Evolutionary conservation across 1,140 invertebrate species (phyloP).

Genomic region (Colletes latitarsis): DNA sequence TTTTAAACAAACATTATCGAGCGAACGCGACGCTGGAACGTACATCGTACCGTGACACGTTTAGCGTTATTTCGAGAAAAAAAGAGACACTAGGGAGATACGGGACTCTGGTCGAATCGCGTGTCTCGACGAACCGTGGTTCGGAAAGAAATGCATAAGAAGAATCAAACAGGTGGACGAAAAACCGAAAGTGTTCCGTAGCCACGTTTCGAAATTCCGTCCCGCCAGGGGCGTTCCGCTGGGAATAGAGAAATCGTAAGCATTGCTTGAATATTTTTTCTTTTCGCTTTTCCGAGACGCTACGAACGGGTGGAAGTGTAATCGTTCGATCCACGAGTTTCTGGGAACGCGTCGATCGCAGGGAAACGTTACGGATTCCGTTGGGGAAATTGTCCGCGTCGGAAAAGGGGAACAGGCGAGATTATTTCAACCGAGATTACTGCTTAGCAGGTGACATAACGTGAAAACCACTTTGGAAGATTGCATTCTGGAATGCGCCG

Average conservation of each 20-base stretch:
- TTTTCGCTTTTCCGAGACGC: too few species aligned
- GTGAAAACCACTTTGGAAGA: conserved; percentile 31
- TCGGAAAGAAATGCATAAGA: conserved; percentile 36
- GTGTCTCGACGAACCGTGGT: background rate
- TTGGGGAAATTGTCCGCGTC: too few species aligned
- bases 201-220: too few species aligned
- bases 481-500: conserved; percentile 17
- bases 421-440: conserved; percentile 7
- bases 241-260: conserved; percentile 7
- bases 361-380: too few species aligned
- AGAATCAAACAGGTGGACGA: conserved; percentile 57
- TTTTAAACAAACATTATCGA: background rate
- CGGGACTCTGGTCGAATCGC: background rate
- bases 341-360: too few species aligned
- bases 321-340: conserved; percentile 27
- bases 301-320: background rate
- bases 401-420: background rate
- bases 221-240: background rate
- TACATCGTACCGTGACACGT: too few species aligned
- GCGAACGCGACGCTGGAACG: too few species aligned
- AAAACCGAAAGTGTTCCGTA: background rate
- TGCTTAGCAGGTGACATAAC: conserved; percentile 2
- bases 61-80: too few species aligned
- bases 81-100: too few species aligned
- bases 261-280: background rate